A percentile compares a stretch with the other conserved stretches of the same genome.
Conservation (phyloP, 2,888 invertebrate species). For the Drosophila buzzatii region DNA sequence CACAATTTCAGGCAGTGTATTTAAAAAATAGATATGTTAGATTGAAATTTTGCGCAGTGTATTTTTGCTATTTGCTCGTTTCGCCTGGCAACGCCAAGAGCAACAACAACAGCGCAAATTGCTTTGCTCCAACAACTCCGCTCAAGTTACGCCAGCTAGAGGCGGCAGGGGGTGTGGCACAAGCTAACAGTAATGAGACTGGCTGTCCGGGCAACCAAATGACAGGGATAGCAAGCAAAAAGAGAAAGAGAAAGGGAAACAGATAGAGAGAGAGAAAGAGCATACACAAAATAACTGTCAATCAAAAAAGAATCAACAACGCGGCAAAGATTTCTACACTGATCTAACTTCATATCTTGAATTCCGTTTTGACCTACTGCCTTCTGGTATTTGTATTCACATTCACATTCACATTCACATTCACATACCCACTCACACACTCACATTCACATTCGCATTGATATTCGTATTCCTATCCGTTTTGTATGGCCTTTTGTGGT, state of each 20-base stretch:
- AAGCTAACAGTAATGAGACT: slow-evolving; percentile 57
- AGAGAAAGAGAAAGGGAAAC: not conserved
- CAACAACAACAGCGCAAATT: slow-evolving; percentile 58
- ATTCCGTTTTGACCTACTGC: slow-evolving; percentile 15
- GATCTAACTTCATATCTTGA: slow-evolving; percentile 27
- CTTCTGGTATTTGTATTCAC: slow-evolving; percentile 14
- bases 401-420: slow-evolving; percentile 11
- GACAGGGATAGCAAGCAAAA: slow-evolving; percentile 9
- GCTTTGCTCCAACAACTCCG: slow-evolving; percentile 70
- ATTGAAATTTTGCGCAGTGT: slow-evolving; percentile 2
- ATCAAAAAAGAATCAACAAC: slow-evolving; percentile 69
- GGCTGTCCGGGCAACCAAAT: slow-evolving; percentile 53
- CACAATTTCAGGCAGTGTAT: no score
- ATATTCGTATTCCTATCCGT: slow-evolving; percentile 1
- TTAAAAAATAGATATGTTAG: no score
- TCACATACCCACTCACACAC: not conserved
- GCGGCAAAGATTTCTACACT: slow-evolving; percentile 44
- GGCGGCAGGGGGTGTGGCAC: slow-evolving; percentile 12
- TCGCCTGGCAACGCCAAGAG: slow-evolving; percentile 52
- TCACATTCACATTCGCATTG: not conserved
- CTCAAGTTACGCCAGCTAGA: slow-evolving; percentile 60
- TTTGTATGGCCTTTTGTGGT: slow-evolving; percentile 68
- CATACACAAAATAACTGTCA: slow-evolving; percentile 64
- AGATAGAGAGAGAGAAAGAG: not conserved
- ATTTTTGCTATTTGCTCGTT: slow-evolving; percentile 33